These are phyloP conservation scores for Epizoanthus scotinus DNA, from an alignment of 92 coral and sea anemone genomes.

Conservation along the genomic window DNA sequence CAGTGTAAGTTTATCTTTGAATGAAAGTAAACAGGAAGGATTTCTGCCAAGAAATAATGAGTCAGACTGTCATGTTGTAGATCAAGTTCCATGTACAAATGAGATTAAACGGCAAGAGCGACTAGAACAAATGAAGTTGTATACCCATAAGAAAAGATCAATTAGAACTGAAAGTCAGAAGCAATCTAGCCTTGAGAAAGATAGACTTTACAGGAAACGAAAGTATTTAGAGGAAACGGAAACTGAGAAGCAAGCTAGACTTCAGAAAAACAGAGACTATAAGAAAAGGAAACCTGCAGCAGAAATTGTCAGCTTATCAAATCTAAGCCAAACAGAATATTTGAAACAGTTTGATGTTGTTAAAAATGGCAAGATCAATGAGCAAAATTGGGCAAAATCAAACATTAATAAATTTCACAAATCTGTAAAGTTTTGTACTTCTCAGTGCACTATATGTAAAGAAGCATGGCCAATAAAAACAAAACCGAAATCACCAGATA, in stretches of 20 bases:
- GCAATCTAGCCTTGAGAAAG: conserved; percentile 37
- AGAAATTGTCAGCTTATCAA: conserved; percentile 16
- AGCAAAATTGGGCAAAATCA: conserved; percentile 51
- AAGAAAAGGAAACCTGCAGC: conserved; percentile 13
- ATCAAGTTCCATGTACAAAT: too few species aligned
- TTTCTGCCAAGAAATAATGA: too few species aligned
- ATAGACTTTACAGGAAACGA: conserved; percentile 3
- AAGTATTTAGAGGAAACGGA: neutral
- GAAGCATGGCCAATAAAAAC: conserved; percentile 59
- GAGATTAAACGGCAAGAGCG: too few species aligned
- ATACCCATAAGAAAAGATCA: neutral
- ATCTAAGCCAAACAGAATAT: conserved; percentile 13
- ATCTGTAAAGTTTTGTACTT: conserved; percentile 44
- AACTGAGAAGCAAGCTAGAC: neutral
- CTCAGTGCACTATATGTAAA: conserved; percentile 59
- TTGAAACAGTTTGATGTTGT: conserved; percentile 43
- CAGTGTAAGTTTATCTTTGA: too few species aligned
- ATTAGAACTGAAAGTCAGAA: conserved; percentile 13
- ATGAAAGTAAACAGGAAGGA: too few species aligned
- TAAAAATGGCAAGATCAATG: conserved; percentile 42
- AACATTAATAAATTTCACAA: conserved; percentile 51
- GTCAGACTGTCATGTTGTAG: too few species aligned
- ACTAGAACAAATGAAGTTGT: too few species aligned
- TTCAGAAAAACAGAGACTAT: conserved; percentile 9
- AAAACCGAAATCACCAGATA: conserved; percentile 32